Evolutionary conservation across 1,140 invertebrate species (phyloP).

Genomic region (Conus betulinus): DNA sequence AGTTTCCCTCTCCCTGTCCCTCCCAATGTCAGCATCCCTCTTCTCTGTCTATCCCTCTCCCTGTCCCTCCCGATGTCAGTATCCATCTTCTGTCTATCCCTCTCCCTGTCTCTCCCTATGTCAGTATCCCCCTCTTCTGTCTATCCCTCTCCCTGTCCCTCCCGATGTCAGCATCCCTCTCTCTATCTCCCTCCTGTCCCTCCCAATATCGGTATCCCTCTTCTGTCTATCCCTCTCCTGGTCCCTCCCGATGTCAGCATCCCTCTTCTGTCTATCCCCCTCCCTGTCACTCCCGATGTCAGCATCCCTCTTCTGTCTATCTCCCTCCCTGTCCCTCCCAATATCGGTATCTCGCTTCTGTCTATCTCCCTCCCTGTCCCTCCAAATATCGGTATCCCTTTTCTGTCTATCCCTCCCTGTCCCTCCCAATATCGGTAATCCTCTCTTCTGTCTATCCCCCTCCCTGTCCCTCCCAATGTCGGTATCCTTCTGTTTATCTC

Average conservation of each 20-base stretch:
- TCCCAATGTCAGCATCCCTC: no score
- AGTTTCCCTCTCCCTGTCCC: background rate
- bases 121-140: background rate
- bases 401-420: no score
- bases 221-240: background rate
- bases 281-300: background rate
- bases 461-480: background rate
- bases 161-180: background rate
- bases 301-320: background rate
- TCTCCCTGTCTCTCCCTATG: background rate
- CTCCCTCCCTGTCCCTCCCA: background rate
- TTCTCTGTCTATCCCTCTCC: no score
- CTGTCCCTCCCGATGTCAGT: no score
- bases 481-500: no score
- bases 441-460: background rate
- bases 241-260: background rate
- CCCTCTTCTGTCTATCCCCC: background rate
- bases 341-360: no score
- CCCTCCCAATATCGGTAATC: no score
- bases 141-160: background rate
- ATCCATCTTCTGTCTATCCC: no score
- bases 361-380: no score
- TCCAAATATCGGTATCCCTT: no score
- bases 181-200: background rate
- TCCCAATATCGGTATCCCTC: background rate